Base-by-base conservation (phyloP, 2,888 invertebrate genomes). In the Criorhina ranunculi region DNA sequence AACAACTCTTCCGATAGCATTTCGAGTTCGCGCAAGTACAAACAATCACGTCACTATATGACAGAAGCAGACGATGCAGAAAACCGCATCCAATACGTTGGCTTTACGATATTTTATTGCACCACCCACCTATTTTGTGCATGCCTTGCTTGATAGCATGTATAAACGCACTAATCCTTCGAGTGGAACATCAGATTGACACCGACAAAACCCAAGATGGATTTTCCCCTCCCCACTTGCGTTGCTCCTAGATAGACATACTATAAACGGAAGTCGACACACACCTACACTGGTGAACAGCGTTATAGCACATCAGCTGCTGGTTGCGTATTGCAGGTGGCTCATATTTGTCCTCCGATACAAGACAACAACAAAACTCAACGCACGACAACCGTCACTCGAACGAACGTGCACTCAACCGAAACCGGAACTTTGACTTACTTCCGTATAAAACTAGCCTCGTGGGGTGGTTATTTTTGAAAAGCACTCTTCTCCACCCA, bases 391-490 rank as follows among this genome's bases (percentile, higher is more conserved):
- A 62, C 24, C 55, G 67, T 37, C 72, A 62, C 33, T 67, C 29
- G 51, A 46, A 49, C 57, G 17, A 60, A 73, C 53, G 42, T 67
- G 73, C 73, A 78, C 72, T 60, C 78, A 83, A 73, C 62, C 73
- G 57, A 62, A 75, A 83, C 79, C 78, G 83, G 83, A 83, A 83
- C 83, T 83, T 73, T 35, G 64, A 69, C 67, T 57, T 69, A 57
- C 83, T 79, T 83, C 83, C 83, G 83, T 72, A 49, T 33, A 31
- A 78, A 67, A 59, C 78, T 83, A 53, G 53, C 49, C 40, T 73
- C 62, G 69, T 67, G 73, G 69, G 46, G 60, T 78, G 78, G 55
- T 78, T 64, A n/a, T 29, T 55, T 73, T 67, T 37, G 29, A 37
- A 69, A 72, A 72, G 19, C 46, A 77, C 78, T 60, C 60, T 53